Conservation (phyloP, 1,140 invertebrate genomes). For the Portunus trituberculatus region DNA sequence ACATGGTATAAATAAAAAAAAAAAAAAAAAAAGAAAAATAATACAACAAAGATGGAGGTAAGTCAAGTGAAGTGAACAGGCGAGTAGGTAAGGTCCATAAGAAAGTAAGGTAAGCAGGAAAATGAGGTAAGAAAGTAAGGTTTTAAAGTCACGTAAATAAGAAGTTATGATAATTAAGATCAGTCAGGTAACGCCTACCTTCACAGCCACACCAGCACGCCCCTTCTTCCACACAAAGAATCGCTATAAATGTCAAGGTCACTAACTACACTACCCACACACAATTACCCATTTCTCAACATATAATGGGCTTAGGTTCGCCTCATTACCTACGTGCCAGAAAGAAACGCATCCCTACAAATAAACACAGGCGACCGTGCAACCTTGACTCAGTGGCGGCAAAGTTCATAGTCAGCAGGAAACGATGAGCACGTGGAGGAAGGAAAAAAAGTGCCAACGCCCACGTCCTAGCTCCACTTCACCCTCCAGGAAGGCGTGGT, state of each 20-base stretch:
- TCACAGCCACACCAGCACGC: neutral
- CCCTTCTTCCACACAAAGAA: neutral
- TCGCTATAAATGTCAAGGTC: neutral
- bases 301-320: neutral
- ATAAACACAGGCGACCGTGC: neutral
- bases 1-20: too few relatives aligned
- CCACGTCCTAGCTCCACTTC: neutral
- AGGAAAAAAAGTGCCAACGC: neutral
- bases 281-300: neutral
- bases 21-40: neutral
- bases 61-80: neutral
- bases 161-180: too few relatives aligned
- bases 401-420: constrained; percentile 1
- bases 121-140: too few relatives aligned
- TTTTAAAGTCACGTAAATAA: too few relatives aligned
- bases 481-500: neutral
- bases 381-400: neutral
- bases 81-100: too few relatives aligned
- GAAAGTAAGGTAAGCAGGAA: too few relatives aligned
- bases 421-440: neutral
- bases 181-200: neutral
- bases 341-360: neutral
- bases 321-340: neutral
- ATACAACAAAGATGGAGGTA: neutral
- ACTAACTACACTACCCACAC: neutral